A percentile compares a stretch with the other conserved stretches of the same genome.
These are phyloP conservation scores for Drosophila acutilabella DNA, from an alignment of 2,888 invertebrate species.

Conservation along the genomic window DNA sequence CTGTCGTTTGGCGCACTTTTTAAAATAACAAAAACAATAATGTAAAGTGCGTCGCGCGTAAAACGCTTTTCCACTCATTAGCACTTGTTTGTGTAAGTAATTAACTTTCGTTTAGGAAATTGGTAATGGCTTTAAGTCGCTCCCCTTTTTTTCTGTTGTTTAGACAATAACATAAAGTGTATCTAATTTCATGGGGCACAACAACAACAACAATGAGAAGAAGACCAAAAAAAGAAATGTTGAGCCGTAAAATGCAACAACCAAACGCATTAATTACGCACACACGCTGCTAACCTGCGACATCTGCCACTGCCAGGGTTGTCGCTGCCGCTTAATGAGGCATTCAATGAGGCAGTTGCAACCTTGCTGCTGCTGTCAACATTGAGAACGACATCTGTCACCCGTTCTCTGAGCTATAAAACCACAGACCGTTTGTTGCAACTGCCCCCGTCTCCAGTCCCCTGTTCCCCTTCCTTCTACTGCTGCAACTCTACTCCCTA, in stretches of 20 bases:
- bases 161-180: conserved; percentile 71
- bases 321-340: conserved; percentile 77
- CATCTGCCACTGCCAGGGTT: conserved; percentile 36
- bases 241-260: conserved; percentile 68
- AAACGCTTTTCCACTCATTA: conserved; percentile 70
- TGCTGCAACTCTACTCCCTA: conserved; percentile 34
- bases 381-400: conserved; percentile 70
- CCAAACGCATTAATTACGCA: conserved; percentile 77
- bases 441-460: conserved; percentile 8
- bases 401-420: conserved; percentile 70
- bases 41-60: conserved; percentile 36
- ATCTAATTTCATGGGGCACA: conserved; percentile 71
- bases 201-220: conserved; percentile 28
- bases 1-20: conserved; percentile 18
- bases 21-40: conserved; percentile 30
- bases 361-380: conserved; percentile 71
- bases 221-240: conserved; percentile 56
- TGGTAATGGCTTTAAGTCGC: conserved; percentile 46
- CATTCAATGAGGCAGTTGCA: conserved; percentile 72
- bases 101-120: conserved; percentile 73
- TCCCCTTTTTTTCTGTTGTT: conserved; percentile 62
- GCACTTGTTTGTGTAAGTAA: conserved; percentile 64
- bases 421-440: conserved; percentile 69
- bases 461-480: neutral
- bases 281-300: conserved; percentile 59